Evolutionary conservation across 2,888 invertebrate species (phyloP).

Genomic region (Mythimna impura): DNA sequence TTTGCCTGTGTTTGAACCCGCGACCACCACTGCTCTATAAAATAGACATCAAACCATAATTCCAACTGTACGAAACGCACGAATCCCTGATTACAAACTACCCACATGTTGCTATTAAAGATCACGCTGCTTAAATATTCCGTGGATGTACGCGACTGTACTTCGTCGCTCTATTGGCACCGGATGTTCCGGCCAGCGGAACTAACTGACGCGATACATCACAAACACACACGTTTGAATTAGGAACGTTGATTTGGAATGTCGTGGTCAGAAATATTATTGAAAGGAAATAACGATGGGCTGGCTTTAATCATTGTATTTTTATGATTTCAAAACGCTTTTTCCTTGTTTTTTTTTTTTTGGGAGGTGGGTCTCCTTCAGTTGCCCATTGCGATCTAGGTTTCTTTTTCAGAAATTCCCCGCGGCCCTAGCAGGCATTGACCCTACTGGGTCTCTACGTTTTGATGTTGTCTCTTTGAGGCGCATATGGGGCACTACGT

Average conservation of each 20-base stretch:
- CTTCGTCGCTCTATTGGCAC: slow-evolving; percentile 67
- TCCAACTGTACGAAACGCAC: background rate
- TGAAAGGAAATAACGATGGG: slow-evolving; percentile 12
- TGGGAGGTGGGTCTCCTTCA: background rate
- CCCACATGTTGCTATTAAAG: slow-evolving; percentile 55
- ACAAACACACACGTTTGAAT: slow-evolving; percentile 58
- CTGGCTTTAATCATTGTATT: background rate
- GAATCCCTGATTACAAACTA: slow-evolving; percentile 30
- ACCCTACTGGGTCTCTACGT: too few relatives aligned
- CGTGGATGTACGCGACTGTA: slow-evolving; percentile 37
- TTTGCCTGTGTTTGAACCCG: too few relatives aligned
- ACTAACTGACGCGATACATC: slow-evolving; percentile 75
- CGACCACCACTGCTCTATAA: background rate
- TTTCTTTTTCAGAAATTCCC: too few relatives aligned
- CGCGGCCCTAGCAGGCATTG: too few relatives aligned
- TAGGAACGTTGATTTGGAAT: slow-evolving; percentile 57
- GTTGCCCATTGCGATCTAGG: background rate
- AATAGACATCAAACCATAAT: background rate
- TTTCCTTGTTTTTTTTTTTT: background rate
- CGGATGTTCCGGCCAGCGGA: slow-evolving; percentile 77
- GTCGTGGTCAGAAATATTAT: slow-evolving; percentile 43
- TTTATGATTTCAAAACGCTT: background rate
- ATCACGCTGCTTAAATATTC: slow-evolving; percentile 37
- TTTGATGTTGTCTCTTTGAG: too few relatives aligned
- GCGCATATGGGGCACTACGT: too few relatives aligned